phyloP scores from a whole-genome alignment of 2,113 vertebrate genomes.

The Progne subis region DNA sequence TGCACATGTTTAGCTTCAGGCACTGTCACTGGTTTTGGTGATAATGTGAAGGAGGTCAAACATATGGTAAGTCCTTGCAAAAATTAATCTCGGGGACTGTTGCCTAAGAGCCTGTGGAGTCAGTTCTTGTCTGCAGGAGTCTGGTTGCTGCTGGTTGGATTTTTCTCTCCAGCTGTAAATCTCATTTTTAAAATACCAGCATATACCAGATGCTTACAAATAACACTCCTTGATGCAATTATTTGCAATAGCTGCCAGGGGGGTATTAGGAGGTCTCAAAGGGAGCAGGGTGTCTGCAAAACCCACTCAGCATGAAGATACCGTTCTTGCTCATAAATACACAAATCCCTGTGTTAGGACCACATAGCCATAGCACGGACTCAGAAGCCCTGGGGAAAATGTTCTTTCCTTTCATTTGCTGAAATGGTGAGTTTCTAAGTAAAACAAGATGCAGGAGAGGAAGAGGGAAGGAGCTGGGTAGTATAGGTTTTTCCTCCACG shows the following conservation, averaged over 20 bases:
- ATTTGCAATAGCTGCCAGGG: neutral
- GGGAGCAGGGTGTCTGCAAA: slow-evolving; percentile 15
- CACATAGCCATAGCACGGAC: neutral
- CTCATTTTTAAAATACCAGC: slow-evolving; percentile 28
- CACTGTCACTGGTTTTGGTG: neutral
- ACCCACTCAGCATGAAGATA: neutral
- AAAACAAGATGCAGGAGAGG: neutral
- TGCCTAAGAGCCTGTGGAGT: slow-evolving; percentile 23
- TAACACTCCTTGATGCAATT: neutral
- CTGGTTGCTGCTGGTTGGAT: neutral
- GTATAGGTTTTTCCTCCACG: rapidly evolving
- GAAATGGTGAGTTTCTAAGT: neutral
- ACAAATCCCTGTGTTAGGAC: neutral
- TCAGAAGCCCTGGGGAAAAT: neutral
- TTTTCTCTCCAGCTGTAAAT: slow-evolving; percentile 43
- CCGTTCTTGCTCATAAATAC: neutral
- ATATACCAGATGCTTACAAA: neutral
- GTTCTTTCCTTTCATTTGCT: neutral
- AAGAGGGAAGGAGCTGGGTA: neutral
- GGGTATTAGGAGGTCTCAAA: neutral
- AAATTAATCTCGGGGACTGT: neutral
- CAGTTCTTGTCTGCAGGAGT: slow-evolving; percentile 6
- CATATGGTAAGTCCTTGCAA: neutral
- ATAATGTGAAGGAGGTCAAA: neutral
- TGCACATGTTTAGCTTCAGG: neutral